Percentiles rank a stretch among this genome's conserved stretches.
These are phyloP conservation scores for Phengaris alcon DNA, from an alignment of 2,888 invertebrate genomes.

Conservation along the genomic window DNA sequence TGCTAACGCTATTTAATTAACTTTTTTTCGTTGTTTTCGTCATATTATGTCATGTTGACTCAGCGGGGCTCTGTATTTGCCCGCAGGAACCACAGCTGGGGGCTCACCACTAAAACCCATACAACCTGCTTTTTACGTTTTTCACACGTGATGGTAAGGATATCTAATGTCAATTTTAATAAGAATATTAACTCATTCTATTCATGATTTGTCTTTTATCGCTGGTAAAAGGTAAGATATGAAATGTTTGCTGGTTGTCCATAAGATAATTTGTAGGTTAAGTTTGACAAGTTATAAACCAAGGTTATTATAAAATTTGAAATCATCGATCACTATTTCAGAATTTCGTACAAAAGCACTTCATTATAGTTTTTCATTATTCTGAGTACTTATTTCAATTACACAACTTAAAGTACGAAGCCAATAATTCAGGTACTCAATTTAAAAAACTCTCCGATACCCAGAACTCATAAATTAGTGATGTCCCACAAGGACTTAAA, in stretches of 20 bases:
- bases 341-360: neutral
- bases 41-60: neutral
- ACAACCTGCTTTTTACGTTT: neutral
- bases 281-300: no score
- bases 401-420: neutral
- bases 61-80: neutral
- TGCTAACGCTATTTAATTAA: neutral
- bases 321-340: no score
- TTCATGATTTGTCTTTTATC: no score
- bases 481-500: conserved; percentile 42
- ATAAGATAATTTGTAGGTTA: no score
- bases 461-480: conserved; percentile 31
- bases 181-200: neutral
- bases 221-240: no score
- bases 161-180: neutral
- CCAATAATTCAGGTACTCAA: conserved; percentile 16
- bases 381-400: neutral
- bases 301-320: no score
- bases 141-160: neutral
- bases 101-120: neutral
- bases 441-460: conserved; percentile 1
- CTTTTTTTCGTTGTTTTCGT: neutral
- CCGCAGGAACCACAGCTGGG: conserved; percentile 6
- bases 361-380: neutral
- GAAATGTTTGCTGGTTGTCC: no score